Percentiles rank a stretch among this genome's conserved stretches.
Conservation (phyloP, 2,888 invertebrate species). For the Abscondita cerata region DNA sequence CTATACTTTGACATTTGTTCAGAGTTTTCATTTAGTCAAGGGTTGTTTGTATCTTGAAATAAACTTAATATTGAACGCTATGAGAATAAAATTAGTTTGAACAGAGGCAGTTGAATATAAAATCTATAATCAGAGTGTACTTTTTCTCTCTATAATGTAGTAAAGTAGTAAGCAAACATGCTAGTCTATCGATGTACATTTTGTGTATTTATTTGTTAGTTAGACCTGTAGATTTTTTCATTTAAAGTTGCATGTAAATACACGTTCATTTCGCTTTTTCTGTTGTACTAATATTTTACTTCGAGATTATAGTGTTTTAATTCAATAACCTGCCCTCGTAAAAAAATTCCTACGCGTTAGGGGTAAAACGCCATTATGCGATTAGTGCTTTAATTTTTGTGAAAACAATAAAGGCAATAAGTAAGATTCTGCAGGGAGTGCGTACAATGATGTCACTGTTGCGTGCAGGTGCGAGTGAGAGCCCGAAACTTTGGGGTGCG, state of each 20-base stretch:
- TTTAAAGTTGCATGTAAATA: not conserved
- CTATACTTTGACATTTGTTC: no score
- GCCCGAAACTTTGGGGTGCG: slow-evolving; percentile 64
- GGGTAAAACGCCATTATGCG: no score
- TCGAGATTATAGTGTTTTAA: not conserved
- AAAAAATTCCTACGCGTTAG: no score
- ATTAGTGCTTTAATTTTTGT: not conserved
- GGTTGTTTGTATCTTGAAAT: no score
- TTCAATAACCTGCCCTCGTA: not conserved
- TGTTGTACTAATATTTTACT: not conserved
- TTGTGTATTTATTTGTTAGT: not conserved
- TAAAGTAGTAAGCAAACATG: not conserved
- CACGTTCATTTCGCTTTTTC: slow-evolving; percentile 3
- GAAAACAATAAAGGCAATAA: slow-evolving; percentile 26
- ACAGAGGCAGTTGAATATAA: slow-evolving; percentile 6
- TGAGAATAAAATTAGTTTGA: no score
- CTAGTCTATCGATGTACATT: not conserved
- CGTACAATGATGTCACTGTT: slow-evolving; percentile 59
- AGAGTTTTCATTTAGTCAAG: no score
- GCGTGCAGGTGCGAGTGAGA: slow-evolving; percentile 63
- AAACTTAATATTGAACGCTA: no score
- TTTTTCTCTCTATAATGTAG: not conserved
- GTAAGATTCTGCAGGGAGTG: slow-evolving; percentile 52
- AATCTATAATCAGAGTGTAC: slow-evolving; percentile 1
- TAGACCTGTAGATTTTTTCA: not conserved